Conservation (phyloP, 2,888 invertebrate species). For the Stramonita haemastoma region DNA sequence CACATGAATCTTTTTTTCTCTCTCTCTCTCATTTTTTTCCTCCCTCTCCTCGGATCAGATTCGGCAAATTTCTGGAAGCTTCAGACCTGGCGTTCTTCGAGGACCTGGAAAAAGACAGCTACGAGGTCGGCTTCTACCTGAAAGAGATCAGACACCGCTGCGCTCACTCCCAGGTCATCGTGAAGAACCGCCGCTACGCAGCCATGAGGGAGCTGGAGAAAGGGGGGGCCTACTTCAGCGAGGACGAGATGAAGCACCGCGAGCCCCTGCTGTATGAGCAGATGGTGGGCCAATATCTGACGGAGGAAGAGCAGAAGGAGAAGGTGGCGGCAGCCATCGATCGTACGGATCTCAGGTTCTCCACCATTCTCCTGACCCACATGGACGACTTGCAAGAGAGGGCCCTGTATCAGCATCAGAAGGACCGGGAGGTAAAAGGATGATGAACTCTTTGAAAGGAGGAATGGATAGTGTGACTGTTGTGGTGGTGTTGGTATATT, state of each 20-base stretch:
- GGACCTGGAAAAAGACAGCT: slow-evolving; percentile 76
- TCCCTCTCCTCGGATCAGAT: background rate
- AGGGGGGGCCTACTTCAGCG: slow-evolving; percentile 89
- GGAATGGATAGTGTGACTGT: too few species aligned
- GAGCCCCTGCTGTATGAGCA: slow-evolving; percentile 94
- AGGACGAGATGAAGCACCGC: slow-evolving; percentile 94
- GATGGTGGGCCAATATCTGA: slow-evolving; percentile 90
- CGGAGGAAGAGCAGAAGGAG: slow-evolving; percentile 84
- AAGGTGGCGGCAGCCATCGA: slow-evolving; percentile 72
- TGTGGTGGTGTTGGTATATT: too few species aligned
- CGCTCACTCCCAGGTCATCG: slow-evolving; percentile 51
- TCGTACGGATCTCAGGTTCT: slow-evolving; percentile 79
- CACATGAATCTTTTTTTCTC: background rate
- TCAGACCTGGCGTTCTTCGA: slow-evolving; percentile 84
- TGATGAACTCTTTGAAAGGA: too few species aligned
- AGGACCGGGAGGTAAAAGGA: slow-evolving; percentile 79
- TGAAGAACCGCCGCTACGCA: slow-evolving; percentile 88
- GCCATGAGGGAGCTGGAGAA: slow-evolving; percentile 87
- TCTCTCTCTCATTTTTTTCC: background rate
- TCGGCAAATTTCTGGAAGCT: slow-evolving; percentile 81
- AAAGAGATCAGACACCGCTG: slow-evolving; percentile 78
- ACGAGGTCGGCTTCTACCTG: slow-evolving; percentile 83
- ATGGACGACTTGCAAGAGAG: slow-evolving; percentile 83
- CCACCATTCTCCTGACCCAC: slow-evolving; percentile 88
- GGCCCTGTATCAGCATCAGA: slow-evolving; percentile 82